phyloP scores from a whole-genome alignment of 2,888 invertebrate genomes.

The Coelogynopora nodosa region DNA sequence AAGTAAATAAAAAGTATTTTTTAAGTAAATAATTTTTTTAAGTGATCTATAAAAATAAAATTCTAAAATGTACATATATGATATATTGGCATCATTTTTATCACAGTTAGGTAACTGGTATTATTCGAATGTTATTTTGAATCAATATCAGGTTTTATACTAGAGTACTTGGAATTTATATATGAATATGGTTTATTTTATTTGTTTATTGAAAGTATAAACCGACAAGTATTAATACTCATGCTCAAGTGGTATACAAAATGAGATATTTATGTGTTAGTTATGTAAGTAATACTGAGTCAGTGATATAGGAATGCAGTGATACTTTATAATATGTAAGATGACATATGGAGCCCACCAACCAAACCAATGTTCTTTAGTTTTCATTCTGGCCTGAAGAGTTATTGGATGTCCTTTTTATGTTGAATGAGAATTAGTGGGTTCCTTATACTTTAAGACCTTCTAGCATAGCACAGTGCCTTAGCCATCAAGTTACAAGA shows the following conservation, averaged over 20 bases:
- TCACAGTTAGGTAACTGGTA: too few species aligned
- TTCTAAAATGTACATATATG: too few species aligned
- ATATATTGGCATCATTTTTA: too few species aligned
- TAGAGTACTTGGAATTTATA: too few species aligned
- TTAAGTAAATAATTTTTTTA: too few species aligned
- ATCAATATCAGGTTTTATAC: too few species aligned
- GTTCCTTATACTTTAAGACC: background rate
- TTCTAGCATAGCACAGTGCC: background rate
- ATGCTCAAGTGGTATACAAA: background rate
- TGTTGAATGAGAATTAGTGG: background rate
- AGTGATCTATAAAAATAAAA: too few species aligned
- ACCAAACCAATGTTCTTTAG: background rate
- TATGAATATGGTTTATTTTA: too few species aligned
- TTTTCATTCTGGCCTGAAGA: background rate
- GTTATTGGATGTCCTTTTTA: background rate
- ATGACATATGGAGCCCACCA: conserved; percentile 1
- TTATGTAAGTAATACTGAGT: background rate
- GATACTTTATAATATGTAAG: background rate
- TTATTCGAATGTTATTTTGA: too few species aligned
- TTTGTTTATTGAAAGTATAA: background rate
- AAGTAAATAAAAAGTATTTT: too few species aligned
- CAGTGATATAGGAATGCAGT: background rate
- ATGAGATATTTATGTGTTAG: background rate
- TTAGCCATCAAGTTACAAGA: background rate
- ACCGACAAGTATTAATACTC: background rate